Evolutionary conservation across 2,888 invertebrate species (phyloP).

Genomic region (Meta bourneti): DNA sequence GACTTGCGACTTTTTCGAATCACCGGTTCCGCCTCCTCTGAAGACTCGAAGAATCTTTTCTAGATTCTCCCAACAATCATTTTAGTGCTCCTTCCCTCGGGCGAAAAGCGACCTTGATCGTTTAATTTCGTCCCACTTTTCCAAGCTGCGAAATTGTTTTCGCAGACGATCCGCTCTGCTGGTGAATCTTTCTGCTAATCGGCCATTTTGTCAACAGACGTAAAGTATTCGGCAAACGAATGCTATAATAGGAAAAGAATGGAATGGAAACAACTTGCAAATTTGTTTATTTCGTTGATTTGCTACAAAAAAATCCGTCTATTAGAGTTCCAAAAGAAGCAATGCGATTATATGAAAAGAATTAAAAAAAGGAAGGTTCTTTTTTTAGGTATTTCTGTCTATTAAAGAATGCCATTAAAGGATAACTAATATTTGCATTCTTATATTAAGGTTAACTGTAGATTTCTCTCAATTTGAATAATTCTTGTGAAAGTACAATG

Average conservation of each 20-base stretch:
- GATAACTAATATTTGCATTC: too few species aligned
- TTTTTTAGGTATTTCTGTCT: neutral
- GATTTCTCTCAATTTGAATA: neutral
- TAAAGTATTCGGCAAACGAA: conserved; percentile 11
- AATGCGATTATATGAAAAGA: neutral
- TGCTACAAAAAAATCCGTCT: neutral
- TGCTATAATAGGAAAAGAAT: conserved; percentile 8
- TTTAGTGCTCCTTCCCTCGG: conserved; percentile 11
- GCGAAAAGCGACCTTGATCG: conserved; percentile 66
- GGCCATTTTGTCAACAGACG: conserved; percentile 36
- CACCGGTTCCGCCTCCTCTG: conserved; percentile 19
- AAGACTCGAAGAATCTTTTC: conserved; percentile 23
- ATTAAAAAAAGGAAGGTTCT: neutral
- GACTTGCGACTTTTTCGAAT: neutral
- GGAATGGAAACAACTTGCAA: neutral
- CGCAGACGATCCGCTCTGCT: conserved; percentile 49
- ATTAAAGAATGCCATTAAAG: too few species aligned
- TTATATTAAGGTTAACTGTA: too few species aligned
- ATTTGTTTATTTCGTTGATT: neutral
- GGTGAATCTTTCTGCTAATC: conserved; percentile 42
- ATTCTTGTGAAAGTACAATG: neutral
- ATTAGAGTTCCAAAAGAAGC: neutral
- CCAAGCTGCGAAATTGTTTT: conserved; percentile 50
- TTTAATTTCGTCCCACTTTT: conserved; percentile 60
- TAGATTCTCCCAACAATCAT: conserved; percentile 10